A percentile compares a stretch with the other conserved stretches of the same genome.
phyloP scores from a whole-genome alignment of 1,140 invertebrate species.

The Hyposmocoma kahamanoa region DNA sequence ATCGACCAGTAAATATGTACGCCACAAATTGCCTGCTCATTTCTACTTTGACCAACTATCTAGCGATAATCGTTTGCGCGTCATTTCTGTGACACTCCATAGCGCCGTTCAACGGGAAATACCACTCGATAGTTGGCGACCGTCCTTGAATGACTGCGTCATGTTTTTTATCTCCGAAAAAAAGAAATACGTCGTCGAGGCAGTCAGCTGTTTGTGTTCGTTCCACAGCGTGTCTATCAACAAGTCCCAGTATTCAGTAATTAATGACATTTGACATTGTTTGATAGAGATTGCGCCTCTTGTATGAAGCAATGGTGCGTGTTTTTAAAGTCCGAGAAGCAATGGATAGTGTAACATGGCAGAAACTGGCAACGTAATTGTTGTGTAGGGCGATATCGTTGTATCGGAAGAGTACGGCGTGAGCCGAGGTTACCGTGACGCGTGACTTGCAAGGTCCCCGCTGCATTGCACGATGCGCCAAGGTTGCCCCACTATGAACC shows the following conservation, averaged over 20 bases:
- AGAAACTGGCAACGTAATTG: no score
- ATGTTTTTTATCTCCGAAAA: conserved; percentile 59
- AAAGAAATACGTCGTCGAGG: conserved; percentile 46
- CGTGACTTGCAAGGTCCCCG: conserved; percentile 71
- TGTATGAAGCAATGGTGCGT: not conserved
- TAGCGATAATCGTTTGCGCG: conserved; percentile 31
- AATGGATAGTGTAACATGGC: conserved; percentile 42
- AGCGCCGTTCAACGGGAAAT: conserved; percentile 43
- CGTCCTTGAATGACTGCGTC: conserved; percentile 64
- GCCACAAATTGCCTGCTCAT: conserved; percentile 18
- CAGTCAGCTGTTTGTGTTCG: conserved; percentile 65
- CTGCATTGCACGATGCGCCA: conserved; percentile 72
- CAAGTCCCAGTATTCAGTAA: conserved; percentile 29
- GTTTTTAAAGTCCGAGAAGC: conserved; percentile 15
- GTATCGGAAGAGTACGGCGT: conserved; percentile 58
- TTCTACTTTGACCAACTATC: conserved; percentile 23
- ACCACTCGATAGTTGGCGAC: conserved; percentile 44
- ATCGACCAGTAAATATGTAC: conserved; percentile 13
- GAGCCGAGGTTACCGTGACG: conserved; percentile 71
- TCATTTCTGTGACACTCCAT: conserved; percentile 8
- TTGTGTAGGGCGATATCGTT: conserved; percentile 34
- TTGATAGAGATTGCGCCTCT: no score
- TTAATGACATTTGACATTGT: no score
- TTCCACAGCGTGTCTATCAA: conserved; percentile 56
- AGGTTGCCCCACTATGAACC: conserved; percentile 59